phyloP scores from a whole-genome alignment of 2,797 vertebrate genomes.

The Discoglossus pictus region DNA sequence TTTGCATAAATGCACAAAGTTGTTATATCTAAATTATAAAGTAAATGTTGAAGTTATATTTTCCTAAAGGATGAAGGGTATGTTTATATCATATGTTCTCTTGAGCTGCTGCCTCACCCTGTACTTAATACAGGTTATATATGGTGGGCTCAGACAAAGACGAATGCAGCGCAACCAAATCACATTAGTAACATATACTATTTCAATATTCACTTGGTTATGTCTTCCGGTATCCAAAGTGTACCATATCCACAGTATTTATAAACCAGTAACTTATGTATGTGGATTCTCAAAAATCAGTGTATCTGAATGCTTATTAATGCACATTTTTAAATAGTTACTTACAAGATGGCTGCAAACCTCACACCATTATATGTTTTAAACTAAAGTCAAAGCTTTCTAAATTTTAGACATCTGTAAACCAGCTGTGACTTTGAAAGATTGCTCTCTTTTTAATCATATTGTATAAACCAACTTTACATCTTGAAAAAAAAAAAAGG shows the following conservation, averaged over 20 bases:
- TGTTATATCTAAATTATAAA: conserved; percentile 81
- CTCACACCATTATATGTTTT: background rate
- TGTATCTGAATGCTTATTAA: conserved; percentile 6
- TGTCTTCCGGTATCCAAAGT: conserved; percentile 34
- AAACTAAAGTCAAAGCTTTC: no score
- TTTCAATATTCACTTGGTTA: conserved; percentile 37
- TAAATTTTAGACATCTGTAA: background rate
- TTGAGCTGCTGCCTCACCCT: conserved; percentile 55
- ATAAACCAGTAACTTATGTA: background rate
- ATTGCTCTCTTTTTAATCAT: conserved; percentile 2
- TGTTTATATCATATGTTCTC: conserved; percentile 64
- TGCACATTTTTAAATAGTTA: conserved; percentile 2
- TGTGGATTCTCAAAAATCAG: conserved; percentile 8
- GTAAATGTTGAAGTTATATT: conserved; percentile 74
- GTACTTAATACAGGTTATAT: conserved; percentile 2
- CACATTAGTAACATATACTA: conserved; percentile 17
- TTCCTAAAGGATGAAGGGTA: conserved; percentile 66
- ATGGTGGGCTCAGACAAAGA: conserved; percentile 12
- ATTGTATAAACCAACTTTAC: conserved; percentile 17
- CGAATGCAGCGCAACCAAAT: conserved; percentile 40
- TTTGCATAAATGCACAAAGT: conserved; percentile 80
- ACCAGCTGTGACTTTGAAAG: background rate
- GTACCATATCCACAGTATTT: conserved; percentile 30
- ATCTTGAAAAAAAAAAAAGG: conserved; percentile 16
- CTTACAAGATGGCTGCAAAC: background rate